phyloP scores from a whole-genome alignment of 2,797 vertebrate genomes.

The Somateria mollissima region DNA sequence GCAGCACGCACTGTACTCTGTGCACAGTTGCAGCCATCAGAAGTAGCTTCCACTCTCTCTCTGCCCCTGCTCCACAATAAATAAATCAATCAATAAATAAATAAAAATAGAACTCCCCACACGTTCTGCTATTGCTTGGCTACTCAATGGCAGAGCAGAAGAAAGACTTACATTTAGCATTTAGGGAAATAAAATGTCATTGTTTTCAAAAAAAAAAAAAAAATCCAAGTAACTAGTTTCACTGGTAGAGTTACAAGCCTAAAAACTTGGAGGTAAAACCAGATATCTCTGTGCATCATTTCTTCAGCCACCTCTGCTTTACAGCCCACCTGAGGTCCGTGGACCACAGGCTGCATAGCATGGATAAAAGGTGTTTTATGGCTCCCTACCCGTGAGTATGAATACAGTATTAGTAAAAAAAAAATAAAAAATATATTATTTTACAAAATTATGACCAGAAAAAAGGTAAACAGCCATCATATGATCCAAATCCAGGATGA shows the following conservation, averaged over 20 bases:
- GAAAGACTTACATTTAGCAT: not conserved
- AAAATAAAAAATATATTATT: not conserved
- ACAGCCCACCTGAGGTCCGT: not conserved
- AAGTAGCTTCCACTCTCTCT: not conserved
- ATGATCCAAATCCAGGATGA: not conserved
- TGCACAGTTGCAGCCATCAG: not conserved
- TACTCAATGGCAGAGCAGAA: not conserved
- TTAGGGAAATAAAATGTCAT: not conserved
- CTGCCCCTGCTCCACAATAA: not conserved
- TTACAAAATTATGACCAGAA: not conserved
- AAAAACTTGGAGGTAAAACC: not conserved
- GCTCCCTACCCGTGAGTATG: not conserved
- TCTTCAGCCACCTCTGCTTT: not conserved
- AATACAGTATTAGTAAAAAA: not conserved
- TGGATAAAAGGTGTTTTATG: not conserved
- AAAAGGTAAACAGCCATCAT: not conserved
- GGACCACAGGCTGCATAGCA: too few relatives aligned
- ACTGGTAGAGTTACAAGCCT: not conserved
- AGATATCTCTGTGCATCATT: not conserved
- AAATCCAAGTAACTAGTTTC: not conserved
- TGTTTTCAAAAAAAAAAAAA: not conserved
- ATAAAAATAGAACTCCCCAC: not conserved
- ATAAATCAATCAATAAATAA: too few relatives aligned
- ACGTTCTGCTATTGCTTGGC: not conserved
- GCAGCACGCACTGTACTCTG: fast-evolving